Base-by-base conservation (phyloP, 2,888 invertebrate genomes). In the Noctua fimbriata region DNA sequence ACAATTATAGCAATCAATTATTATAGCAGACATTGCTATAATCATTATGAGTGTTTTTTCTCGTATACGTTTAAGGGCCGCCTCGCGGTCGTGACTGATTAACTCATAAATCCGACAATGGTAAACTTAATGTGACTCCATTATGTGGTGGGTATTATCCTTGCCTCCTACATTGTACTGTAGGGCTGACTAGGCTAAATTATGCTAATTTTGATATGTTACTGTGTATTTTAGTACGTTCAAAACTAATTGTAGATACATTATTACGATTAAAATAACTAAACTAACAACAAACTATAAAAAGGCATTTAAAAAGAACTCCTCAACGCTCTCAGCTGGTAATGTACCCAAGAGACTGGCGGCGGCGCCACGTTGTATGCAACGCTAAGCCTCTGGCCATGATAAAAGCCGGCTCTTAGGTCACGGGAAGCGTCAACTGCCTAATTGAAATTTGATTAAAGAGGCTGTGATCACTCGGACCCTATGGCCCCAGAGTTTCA, bases 71-170 rank as follows among this genome's bases (percentile, higher is more conserved):
- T 84, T 90, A 89, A 92, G 91, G 90, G 90, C 92, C 87, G 84
- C 89, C 36, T 60, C 28, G 71, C 32, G 41, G 44, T 92, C 93
- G 92, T 93, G 93, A 93, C 91, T 93, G 92, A 94, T 94, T 94
- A 94, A 92, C 92, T 92, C 92, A 92, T 93, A 94, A 93, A 93
- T 90, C 91, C 90, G 89, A 94, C 93, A 95, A 94, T 93, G 91
- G 92, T 87, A 89, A 90, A 83, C 85, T 90, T 94, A 94, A 94
- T 93, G 92, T 90, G 93, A 89, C 91, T 91, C 88, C 90, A 94
- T 94, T 93, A 93, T 84, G 87, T 89, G 69, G 93, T 92, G 91
- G 92, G 92, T 88, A 91, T 92, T 92, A 94, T 95, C 94, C 95
- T 95, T 94, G 95, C 95, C 92, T 90, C 95, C 95, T 93, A 95